Evolutionary conservation across 2,888 invertebrate species (phyloP).

Genomic region (Himalopsyche kuldschensis): DNA sequence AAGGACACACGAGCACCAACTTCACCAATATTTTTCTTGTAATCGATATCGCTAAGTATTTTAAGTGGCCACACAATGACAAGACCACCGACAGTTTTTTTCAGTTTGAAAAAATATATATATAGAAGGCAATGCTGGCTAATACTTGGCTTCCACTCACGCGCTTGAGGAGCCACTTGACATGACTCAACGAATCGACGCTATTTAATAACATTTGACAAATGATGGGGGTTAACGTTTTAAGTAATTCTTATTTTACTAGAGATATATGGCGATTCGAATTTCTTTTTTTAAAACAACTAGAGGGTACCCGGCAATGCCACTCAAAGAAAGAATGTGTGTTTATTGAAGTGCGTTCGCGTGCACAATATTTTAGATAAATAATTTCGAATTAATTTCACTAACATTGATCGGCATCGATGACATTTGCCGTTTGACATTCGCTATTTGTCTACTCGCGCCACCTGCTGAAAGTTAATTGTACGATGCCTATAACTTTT

Average conservation of each 20-base stretch:
- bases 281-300: too few species aligned
- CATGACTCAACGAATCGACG: not conserved
- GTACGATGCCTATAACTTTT: too few species aligned
- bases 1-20: not conserved
- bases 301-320: too few species aligned
- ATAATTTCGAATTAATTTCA: too few species aligned
- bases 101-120: not conserved
- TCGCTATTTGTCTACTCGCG: too few species aligned
- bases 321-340: too few species aligned
- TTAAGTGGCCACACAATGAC: not conserved
- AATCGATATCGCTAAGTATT: not conserved
- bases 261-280: not conserved
- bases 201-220: not conserved
- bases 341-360: too few species aligned
- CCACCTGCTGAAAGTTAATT: too few species aligned
- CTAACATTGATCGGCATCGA: too few species aligned
- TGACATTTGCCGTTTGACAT: too few species aligned
- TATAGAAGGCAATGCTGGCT: not conserved
- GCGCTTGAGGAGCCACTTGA: not conserved
- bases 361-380: too few species aligned
- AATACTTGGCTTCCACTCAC: not conserved
- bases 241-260: not conserved
- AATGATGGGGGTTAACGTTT: not conserved
- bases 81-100: not conserved
- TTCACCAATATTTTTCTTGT: not conserved